Conservation (phyloP, 2,888 invertebrate species). For the Lasioglossum pauxillum region DNA sequence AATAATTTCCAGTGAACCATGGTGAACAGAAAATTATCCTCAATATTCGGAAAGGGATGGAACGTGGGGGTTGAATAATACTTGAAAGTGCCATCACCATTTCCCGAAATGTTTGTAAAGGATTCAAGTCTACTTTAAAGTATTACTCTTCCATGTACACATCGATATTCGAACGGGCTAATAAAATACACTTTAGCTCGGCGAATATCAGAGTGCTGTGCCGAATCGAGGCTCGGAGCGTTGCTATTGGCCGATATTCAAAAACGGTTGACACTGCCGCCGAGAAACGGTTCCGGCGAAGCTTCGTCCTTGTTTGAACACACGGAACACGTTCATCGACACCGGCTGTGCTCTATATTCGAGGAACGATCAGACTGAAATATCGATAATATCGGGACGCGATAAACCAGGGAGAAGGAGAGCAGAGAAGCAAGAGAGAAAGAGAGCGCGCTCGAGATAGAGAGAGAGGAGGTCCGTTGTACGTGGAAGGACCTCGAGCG, state of each 20-base stretch:
- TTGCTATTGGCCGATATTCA: constrained; percentile 61
- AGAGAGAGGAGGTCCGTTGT: constrained; percentile 23
- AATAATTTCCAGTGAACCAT: not conserved
- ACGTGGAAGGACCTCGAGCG: constrained; percentile 57
- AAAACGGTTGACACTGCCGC: constrained; percentile 62
- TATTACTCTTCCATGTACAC: not conserved
- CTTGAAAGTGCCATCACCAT: not conserved
- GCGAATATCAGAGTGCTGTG: not conserved
- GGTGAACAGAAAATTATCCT: not conserved
- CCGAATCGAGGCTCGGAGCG: constrained; percentile 33
- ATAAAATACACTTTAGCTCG: not conserved
- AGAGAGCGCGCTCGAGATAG: not conserved
- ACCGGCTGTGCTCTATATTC: constrained; percentile 1
- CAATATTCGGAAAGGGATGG: not conserved
- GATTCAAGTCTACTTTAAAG: not conserved
- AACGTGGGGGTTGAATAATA: not conserved
- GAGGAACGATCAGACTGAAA: not conserved
- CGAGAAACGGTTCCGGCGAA: constrained; percentile 35
- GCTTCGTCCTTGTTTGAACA: constrained; percentile 20
- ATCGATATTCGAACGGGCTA: not conserved
- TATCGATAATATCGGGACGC: not conserved
- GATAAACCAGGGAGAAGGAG: constrained; percentile 4
- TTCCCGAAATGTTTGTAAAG: not conserved
- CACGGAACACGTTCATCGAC: not conserved
- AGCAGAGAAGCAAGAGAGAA: not conserved